Evolutionary conservation across 2,797 vertebrate genomes (phyloP), one percentile per base, ranked within the genome.

Genomic region (Pachyuromys duprasi): DNA sequence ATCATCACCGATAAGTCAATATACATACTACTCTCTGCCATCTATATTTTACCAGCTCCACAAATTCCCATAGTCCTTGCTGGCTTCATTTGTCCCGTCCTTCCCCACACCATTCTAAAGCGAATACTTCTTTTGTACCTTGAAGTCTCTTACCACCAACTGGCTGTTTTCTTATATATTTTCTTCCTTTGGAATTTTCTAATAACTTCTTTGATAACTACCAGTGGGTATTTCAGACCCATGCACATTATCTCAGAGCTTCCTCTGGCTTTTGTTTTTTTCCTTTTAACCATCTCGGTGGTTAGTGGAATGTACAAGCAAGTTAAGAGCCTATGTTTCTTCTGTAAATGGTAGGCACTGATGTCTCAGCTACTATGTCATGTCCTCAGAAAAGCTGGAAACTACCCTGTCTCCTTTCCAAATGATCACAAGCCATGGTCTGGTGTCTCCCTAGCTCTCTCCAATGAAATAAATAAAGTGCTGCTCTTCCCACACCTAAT

Each of bases 391-490:
- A 63, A 81, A 76, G 83, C 8, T 8, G 24, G 53, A 26, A 39
- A 80, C 12, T 4, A 26, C 9, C 8, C 36, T 39, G 20, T 2
- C 17, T 28, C 0, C n/a, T 20, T 70, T 67, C 24, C 13, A 39
- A 60, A 49, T 24, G 0, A n/a, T 22, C 57, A 63, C 39, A 24
- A n/a, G 18, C 7, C 80, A 0, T 6, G 0, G 14, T 39, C 24
- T 15, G 7, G 7, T n/a, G 76, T 57, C 39, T 65, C 8, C 2
- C 12, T 0, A 4, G 53, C 60, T 86, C 6, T 28, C 76, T 49
- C 55, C 53, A n/a, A 11, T 2, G 76, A 87, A 39, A 5, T 31
- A 57, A 78, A 62, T 31, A 53, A n/a, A 84, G 70, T 0, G 0
- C 42, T 13, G 49, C 4, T 89, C 57, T 49, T 76, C 60, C 57